phyloP scores from a whole-genome alignment of 53 echinoderm and acorn worm species.

The Holothuria leucospilota region DNA sequence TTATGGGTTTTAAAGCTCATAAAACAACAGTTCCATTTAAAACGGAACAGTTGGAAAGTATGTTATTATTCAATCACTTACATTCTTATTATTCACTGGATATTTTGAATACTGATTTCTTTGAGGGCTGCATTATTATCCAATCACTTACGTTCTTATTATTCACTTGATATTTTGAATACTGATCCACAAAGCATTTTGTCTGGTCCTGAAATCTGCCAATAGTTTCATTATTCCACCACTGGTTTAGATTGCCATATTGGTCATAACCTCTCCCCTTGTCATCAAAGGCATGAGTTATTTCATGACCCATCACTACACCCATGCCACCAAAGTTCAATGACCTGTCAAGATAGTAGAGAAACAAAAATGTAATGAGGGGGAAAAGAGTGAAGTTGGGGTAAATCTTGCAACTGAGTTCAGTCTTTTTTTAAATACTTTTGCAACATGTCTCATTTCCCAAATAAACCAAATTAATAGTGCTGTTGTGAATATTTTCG shows the following conservation, averaged over 20 bases:
- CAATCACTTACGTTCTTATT: conserved; percentile 69
- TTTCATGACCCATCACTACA: conserved; percentile 97
- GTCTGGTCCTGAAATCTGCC: conserved; percentile 79
- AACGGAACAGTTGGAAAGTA: no score
- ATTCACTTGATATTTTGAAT: conserved; percentile 77
- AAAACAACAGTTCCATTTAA: no score
- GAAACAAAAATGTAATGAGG: no score
- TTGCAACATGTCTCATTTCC: no score
- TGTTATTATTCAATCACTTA: conserved; percentile 52
- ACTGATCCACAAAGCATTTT: conserved; percentile 94
- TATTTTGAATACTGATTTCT: conserved; percentile 89
- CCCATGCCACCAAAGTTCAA: conserved; percentile 99
- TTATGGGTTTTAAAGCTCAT: no score
- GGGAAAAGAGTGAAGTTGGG: not conserved
- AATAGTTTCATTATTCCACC: conserved; percentile 97
- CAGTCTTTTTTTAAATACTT: no score
- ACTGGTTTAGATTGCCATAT: conserved; percentile 86
- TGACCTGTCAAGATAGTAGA: conserved; percentile 61
- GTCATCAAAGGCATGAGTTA: conserved; percentile 96
- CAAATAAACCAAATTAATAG: no score
- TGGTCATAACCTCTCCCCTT: conserved; percentile 89
- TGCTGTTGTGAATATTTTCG: no score
- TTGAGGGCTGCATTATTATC: no score
- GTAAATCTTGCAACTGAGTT: not conserved
- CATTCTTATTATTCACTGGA: conserved; percentile 71